These are phyloP conservation scores for Pachycephala philippinensis DNA, from an alignment of 2,113 vertebrate species.

Conservation along the genomic window DNA sequence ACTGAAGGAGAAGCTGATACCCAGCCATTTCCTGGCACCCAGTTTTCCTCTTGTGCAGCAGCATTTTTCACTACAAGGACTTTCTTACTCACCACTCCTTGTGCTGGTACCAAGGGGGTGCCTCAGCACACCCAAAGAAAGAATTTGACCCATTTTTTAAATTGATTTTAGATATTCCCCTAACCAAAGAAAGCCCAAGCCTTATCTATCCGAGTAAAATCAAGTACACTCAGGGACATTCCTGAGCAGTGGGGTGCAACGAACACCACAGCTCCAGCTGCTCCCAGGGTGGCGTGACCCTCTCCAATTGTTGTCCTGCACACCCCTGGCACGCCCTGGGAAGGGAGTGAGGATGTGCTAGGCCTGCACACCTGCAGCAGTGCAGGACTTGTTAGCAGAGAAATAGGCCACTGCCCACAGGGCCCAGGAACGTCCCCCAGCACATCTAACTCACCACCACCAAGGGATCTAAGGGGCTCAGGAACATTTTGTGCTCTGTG, in stretches of 20 bases:
- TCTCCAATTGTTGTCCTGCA: fast-evolving
- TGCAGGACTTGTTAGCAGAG: not conserved
- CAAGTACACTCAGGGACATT: not conserved
- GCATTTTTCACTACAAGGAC: not conserved
- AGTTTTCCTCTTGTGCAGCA: not conserved
- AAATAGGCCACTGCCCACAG: not conserved
- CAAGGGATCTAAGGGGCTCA: not conserved
- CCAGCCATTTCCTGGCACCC: not conserved
- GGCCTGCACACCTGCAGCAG: not conserved
- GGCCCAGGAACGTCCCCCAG: not conserved
- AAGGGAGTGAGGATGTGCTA: not conserved
- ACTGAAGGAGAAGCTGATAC: not conserved
- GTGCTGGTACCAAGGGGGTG: not conserved
- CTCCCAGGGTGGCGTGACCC: not conserved
- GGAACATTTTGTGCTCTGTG: not conserved
- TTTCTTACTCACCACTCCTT: not conserved
- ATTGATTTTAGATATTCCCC: not conserved
- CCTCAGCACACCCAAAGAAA: not conserved
- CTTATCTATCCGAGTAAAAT: not conserved
- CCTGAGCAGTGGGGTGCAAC: not conserved
- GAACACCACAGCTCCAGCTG: not conserved
- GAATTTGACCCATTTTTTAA: not conserved
- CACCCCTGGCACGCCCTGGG: not conserved
- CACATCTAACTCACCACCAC: not conserved
- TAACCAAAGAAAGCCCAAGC: not conserved